These are phyloP conservation scores for Atrichornis clamosus DNA, from an alignment of 2,113 vertebrate species.

Conservation along the genomic window DNA sequence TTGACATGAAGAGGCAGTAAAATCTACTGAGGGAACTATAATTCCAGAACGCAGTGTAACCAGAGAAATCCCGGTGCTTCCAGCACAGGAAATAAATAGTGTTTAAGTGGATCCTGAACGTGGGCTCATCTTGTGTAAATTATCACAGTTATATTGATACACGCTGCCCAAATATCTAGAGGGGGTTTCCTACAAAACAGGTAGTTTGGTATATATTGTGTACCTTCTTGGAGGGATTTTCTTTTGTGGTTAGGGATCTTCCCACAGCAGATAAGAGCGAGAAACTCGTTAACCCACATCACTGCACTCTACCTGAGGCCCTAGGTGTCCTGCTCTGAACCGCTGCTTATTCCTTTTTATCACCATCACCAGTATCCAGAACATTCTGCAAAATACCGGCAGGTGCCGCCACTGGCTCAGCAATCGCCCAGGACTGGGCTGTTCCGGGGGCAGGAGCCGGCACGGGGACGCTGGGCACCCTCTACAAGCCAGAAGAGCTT, in stretches of 20 bases:
- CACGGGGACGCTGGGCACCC: background rate
- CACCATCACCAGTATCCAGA: background rate
- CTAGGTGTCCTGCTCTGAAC: background rate
- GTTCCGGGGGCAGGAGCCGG: background rate
- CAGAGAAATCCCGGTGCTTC: background rate
- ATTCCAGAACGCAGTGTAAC: background rate
- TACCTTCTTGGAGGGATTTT: background rate
- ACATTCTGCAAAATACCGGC: background rate
- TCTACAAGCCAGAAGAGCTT: background rate
- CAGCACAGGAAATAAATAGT: background rate
- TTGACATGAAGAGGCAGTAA: background rate
- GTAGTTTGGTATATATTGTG: background rate
- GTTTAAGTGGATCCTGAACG: background rate
- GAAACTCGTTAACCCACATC: background rate
- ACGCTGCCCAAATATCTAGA: background rate
- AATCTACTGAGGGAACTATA: background rate
- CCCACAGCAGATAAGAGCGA: background rate
- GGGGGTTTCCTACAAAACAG: background rate
- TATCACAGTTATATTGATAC: background rate
- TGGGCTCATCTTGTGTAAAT: background rate
- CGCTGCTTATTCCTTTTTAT: background rate
- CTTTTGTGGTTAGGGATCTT: background rate
- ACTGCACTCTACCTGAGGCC: background rate
- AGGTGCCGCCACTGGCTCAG: slow-evolving; percentile 38
- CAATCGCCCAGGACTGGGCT: background rate